phyloP scores from a whole-genome alignment of 2,797 vertebrate species.

The Bryconaethiops microstoma region DNA sequence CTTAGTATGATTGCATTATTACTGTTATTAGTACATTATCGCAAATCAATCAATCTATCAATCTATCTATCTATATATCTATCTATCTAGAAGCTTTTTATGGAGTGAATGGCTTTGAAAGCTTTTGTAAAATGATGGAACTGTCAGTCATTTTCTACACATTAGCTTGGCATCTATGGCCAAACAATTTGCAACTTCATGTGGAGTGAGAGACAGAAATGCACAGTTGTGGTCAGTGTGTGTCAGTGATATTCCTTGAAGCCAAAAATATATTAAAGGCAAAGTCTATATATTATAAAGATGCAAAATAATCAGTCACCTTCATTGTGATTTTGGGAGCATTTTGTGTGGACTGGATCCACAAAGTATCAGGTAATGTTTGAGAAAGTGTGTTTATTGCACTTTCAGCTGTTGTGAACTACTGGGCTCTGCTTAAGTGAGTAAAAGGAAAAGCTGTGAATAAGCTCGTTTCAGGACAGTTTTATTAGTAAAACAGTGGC shows the following conservation, averaged over 20 bases:
- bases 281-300: not conserved
- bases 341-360: not conserved
- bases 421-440: not conserved
- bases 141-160: not conserved
- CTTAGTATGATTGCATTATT: too few species aligned
- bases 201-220: not conserved
- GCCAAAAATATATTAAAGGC: not conserved
- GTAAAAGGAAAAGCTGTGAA: not conserved
- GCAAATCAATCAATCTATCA: too few species aligned
- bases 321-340: not conserved
- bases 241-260: not conserved
- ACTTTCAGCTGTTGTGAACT: not conserved
- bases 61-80: too few species aligned
- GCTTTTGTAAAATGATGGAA: too few species aligned
- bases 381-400: not conserved
- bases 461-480: not conserved
- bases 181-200: not conserved
- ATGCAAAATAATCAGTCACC: not conserved
- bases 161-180: too few species aligned
- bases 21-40: too few species aligned
- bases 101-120: not conserved
- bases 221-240: not conserved
- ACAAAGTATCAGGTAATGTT: not conserved
- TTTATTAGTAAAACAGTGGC: not conserved
- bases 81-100: not conserved